Evolutionary conservation across 64 coral and sea anemone species (phyloP).

Genomic region (Orbicella faveolata): DNA sequence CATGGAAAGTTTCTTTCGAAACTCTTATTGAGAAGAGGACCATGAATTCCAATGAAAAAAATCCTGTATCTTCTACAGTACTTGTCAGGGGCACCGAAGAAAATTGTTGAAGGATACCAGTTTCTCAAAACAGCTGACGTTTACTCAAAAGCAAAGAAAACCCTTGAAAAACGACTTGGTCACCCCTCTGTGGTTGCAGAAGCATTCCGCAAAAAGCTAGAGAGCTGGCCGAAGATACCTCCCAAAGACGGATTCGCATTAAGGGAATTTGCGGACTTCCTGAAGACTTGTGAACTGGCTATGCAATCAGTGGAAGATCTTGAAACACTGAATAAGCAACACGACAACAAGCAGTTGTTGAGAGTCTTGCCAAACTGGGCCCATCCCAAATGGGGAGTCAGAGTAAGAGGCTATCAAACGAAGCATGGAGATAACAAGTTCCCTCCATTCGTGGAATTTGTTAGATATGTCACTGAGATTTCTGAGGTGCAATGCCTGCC

Average conservation of each 20-base stretch:
- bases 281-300: conserved; percentile 42
- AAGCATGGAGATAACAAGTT: conserved; percentile 30
- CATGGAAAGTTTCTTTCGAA: conserved; percentile 27
- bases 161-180: conserved; percentile 43
- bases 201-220: conserved; percentile 10
- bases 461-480: conserved; percentile 16
- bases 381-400: conserved; percentile 27
- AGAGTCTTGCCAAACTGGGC: conserved; percentile 33
- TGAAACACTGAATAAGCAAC: conserved; percentile 43
- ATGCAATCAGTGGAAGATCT: conserved; percentile 46
- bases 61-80: conserved; percentile 25
- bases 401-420: conserved; percentile 4
- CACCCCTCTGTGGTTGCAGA: conserved; percentile 37
- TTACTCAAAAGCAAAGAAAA: conserved; percentile 27
- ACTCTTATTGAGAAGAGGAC: conserved; percentile 11
- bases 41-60: conserved; percentile 6
- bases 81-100: conserved; percentile 1
- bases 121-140: conserved; percentile 38
- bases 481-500: conserved; percentile 30
- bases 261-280: conserved; percentile 50
- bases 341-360: conserved; percentile 33
- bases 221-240: conserved; percentile 38
- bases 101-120: conserved; percentile 47
- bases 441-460: conserved; percentile 19
- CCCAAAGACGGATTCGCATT: conserved; percentile 30